These are phyloP conservation scores for Leptatherina wallacei DNA, from an alignment of 2,797 vertebrate species.

Conservation along the genomic window DNA sequence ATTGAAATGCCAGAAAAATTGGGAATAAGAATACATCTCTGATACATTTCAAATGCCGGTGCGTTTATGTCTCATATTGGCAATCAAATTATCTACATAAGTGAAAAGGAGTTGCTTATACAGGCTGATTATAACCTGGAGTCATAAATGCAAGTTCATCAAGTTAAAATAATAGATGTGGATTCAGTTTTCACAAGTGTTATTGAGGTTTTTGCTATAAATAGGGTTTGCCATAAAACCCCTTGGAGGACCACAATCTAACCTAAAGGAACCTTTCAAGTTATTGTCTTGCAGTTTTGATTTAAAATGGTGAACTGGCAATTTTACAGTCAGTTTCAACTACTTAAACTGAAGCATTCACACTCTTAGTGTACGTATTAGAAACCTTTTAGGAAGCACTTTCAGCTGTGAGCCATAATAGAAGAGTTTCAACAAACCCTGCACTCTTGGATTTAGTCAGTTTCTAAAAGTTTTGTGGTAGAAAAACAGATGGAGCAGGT, in stretches of 20 bases:
- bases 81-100: too few relatives aligned
- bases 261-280: background rate
- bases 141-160: background rate
- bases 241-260: background rate
- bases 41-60: too few relatives aligned
- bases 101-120: too few relatives aligned
- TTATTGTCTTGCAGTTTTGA: background rate
- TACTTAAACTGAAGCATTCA: background rate
- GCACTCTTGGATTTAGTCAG: background rate
- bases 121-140: too few relatives aligned
- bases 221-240: background rate
- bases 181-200: background rate
- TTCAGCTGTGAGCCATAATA: background rate
- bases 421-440: background rate
- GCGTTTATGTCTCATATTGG: too few relatives aligned
- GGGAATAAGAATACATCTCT: too few relatives aligned
- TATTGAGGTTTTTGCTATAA: background rate
- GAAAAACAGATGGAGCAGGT: background rate
- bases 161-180: background rate
- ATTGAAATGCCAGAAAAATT: too few relatives aligned
- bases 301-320: background rate
- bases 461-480: background rate
- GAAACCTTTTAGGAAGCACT: background rate
- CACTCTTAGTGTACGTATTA: background rate
- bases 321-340: background rate